Evolutionary conservation across 2,888 invertebrate species (phyloP), one percentile per base, ranked within the genome.

Genomic region (Allolobophora icterica): DNA sequence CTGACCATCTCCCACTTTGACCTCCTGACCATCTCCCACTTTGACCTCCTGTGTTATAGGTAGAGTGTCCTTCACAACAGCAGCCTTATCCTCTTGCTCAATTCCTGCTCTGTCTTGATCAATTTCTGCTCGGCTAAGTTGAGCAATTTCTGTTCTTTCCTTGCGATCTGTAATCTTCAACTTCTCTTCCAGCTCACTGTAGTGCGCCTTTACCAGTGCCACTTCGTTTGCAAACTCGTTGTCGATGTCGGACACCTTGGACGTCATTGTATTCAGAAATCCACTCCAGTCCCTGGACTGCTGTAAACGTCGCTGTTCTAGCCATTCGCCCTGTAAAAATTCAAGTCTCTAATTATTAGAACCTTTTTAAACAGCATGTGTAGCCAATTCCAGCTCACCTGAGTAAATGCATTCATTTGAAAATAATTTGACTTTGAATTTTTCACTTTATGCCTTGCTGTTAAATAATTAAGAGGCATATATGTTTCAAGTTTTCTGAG

Each of bases 221-320:
- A 38, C 87, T 35, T 87, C 87, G 35, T 87, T 87, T 34, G 87
- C 24, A 87, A 87, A 87, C 87, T 87, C 87, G 19, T 87, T 21
- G n/a, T 87, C 38, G 38, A 87, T 38, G 24, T 34, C 87, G 15
- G 34, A 35, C 19, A 38, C 38, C n/a, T 38, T 87, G 24, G 87
- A 35, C 35, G 34, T 38, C 38, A 38, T 87, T 38, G 34, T 87
- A 19, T 35, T 35, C 2, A 87, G 38, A 35, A 87, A 87, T 87
- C 38, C 87, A 87, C 24, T 87, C 87, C 87, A 87, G 21, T 34
- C 21, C 24, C n/a, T 6, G 3, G 87, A 35, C 38, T 35, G 87
- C 24, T 87, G 87, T 38, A 87, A 34, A 38, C 87, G 87, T 38
- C 35, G 4, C 24, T 34, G 19, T 38, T 87, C 38, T 33, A 87